Conservation (phyloP, 2,797 vertebrate species). For the Thalassophryne amazonica region DNA sequence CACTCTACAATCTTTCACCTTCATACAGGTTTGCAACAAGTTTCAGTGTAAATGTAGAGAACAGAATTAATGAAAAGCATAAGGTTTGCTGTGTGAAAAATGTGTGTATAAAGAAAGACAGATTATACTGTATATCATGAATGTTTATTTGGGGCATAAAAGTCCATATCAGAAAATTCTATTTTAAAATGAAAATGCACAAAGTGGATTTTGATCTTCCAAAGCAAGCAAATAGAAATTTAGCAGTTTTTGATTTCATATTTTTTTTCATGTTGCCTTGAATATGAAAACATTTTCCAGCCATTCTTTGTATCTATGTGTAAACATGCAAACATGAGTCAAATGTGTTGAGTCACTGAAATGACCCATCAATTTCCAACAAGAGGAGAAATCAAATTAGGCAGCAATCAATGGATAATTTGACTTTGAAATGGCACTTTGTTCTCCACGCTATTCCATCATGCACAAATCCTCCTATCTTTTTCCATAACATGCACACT, state of each 20-base stretch:
- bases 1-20: too few species aligned
- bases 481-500: conserved; percentile 14
- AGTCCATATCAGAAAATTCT: too few species aligned
- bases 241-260: neutral
- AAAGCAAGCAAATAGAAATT: neutral
- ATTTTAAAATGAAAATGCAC: too few species aligned
- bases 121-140: too few species aligned
- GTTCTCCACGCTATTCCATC: conserved; percentile 22
- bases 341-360: neutral
- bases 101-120: too few species aligned
- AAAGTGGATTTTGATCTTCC: too few species aligned
- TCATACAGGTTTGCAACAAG: too few species aligned
- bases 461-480: neutral
- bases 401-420: conserved; percentile 46
- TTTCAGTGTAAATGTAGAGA: too few species aligned
- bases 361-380: conserved; percentile 43
- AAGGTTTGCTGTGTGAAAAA: too few species aligned
- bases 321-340: conserved; percentile 22
- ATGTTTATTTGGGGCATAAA: too few species aligned
- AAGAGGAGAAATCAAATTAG: conserved; percentile 44
- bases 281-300: neutral
- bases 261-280: neutral
- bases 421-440: conserved; percentile 54
- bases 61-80: too few species aligned
- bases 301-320: neutral